phyloP scores from a whole-genome alignment of 2,888 invertebrate species.

The Strigamia transsilvanica region DNA sequence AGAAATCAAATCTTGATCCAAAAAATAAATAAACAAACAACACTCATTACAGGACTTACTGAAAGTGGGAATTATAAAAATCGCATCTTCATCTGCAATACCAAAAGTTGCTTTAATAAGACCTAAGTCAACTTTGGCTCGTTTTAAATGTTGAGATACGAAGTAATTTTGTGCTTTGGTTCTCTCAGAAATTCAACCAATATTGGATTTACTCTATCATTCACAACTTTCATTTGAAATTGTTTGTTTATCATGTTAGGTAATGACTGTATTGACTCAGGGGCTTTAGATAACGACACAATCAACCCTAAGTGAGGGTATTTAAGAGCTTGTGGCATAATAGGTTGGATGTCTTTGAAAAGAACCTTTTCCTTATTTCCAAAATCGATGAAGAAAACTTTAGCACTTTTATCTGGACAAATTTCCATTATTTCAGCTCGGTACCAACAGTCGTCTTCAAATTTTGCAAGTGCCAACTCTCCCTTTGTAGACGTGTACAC shows the following conservation, averaged over 20 bases:
- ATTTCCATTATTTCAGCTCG: conserved; percentile 15
- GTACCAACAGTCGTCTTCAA: not conserved
- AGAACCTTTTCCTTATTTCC: not conserved
- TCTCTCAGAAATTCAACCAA: not conserved
- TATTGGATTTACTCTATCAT: not conserved
- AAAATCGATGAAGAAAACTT: not conserved
- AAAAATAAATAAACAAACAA: not conserved
- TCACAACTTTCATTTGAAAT: not conserved
- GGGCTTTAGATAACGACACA: not conserved
- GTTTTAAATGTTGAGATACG: not conserved
- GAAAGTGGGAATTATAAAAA: not conserved
- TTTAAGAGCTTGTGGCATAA: not conserved
- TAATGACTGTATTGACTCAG: not conserved
- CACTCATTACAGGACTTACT: not conserved
- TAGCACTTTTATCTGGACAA: not conserved
- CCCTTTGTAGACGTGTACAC: not conserved
- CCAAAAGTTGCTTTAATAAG: not conserved
- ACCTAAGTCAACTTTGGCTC: not conserved
- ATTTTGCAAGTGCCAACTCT: not conserved
- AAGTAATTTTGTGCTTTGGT: not conserved
- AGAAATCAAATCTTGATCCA: not conserved
- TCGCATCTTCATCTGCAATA: not conserved
- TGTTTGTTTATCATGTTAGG: not conserved
- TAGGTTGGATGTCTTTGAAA: not conserved
- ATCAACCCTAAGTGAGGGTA: not conserved